Evolutionary conservation across 2,113 vertebrate genomes (phyloP).

Genomic region (Ailurus styani): DNA sequence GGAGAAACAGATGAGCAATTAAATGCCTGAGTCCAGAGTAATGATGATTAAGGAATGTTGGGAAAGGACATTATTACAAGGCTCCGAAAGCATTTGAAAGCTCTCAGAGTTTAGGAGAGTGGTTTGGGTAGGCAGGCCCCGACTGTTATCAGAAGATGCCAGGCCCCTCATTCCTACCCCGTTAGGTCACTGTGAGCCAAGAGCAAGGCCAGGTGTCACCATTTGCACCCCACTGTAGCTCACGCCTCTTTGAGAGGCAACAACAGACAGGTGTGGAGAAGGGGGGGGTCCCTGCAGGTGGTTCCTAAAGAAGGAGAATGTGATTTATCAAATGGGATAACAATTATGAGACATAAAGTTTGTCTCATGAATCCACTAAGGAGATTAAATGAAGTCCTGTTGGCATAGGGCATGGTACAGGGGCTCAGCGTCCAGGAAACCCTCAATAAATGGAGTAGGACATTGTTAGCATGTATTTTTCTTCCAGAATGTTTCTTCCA

Average conservation of each 20-base stretch:
- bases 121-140: neutral
- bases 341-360: neutral
- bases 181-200: neutral
- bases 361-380: neutral
- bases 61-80: neutral
- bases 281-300: neutral
- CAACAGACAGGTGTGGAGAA: neutral
- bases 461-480: fast-evolving
- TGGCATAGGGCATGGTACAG: fast-evolving
- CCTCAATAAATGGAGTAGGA: neutral
- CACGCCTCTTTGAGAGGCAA: neutral
- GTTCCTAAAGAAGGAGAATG: neutral
- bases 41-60: constrained; percentile 50
- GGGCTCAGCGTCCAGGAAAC: neutral
- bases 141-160: constrained; percentile 46
- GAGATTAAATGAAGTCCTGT: neutral
- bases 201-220: neutral
- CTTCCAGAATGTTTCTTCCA: neutral
- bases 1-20: constrained; percentile 54
- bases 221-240: neutral
- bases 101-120: neutral
- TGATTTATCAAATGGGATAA: neutral
- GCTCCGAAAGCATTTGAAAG: neutral
- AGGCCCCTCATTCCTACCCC: constrained; percentile 40
- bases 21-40: constrained; percentile 42